phyloP scores from a whole-genome alignment of 1,140 invertebrate genomes.

The Reticulitermes speratus region DNA sequence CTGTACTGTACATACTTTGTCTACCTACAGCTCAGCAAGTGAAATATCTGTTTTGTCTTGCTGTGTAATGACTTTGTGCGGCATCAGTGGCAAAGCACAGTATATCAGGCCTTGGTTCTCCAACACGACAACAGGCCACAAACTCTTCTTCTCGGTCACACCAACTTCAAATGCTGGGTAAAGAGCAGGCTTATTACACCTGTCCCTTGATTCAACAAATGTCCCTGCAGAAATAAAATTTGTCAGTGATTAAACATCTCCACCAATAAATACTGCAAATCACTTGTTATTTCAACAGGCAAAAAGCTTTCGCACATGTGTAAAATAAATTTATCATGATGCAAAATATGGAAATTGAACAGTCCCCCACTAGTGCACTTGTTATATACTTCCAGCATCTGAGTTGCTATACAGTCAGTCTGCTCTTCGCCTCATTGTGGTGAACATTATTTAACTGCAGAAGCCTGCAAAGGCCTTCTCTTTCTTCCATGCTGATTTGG shows the following conservation, averaged over 20 bases:
- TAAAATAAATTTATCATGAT: too few relatives aligned
- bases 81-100: neutral
- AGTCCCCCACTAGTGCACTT: too few relatives aligned
- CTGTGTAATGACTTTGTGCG: neutral
- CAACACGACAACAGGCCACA: neutral
- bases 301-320: too few relatives aligned
- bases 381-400: too few relatives aligned
- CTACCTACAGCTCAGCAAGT: neutral
- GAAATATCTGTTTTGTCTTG: neutral
- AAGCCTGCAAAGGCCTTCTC: too few relatives aligned
- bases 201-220: conserved; percentile 9
- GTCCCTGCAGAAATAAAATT: neutral
- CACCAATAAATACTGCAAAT: too few relatives aligned
- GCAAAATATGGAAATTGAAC: too few relatives aligned
- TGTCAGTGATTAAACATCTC: neutral
- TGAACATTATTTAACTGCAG: too few relatives aligned
- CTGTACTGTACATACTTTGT: neutral
- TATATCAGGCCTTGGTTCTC: neutral
- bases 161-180: neutral
- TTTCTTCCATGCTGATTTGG: too few relatives aligned
- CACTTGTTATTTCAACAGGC: too few relatives aligned
- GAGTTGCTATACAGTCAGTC: too few relatives aligned
- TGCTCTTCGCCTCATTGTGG: too few relatives aligned
- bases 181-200: neutral
- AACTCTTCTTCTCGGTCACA: neutral